Percentiles rank a stretch among this genome's conserved stretches.
Conservation (phyloP, 2,797 vertebrate genomes). For the Helarctos malayanus region DNA sequence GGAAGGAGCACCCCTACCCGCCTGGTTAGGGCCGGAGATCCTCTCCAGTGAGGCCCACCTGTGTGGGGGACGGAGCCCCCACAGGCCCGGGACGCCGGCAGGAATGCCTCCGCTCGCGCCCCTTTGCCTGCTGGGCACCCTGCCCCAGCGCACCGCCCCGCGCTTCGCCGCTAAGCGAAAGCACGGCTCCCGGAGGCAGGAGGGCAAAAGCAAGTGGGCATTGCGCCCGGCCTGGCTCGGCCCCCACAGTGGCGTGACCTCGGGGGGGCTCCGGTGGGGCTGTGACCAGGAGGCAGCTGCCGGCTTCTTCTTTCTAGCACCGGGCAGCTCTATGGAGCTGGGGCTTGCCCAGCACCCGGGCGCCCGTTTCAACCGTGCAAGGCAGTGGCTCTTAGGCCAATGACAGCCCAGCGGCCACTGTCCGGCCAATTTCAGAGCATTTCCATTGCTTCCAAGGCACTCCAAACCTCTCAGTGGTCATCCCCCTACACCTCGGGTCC, state of each 20-base stretch:
- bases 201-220: background rate
- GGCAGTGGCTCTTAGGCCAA: fast-evolving
- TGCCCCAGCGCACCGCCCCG: no score
- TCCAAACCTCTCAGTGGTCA: fast-evolving
- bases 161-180: fast-evolving
- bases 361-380: fast-evolving
- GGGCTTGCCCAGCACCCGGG: fast-evolving
- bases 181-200: background rate
- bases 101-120: fast-evolving
- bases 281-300: fast-evolving
- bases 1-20: fast-evolving
- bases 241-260: fast-evolving
- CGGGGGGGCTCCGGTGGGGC: background rate
- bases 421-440: fast-evolving
- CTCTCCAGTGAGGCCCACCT: background rate
- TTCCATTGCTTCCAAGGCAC: background rate
- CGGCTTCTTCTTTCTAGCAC: no score
- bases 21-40: background rate
- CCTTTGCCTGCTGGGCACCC: background rate
- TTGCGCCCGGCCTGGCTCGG: background rate
- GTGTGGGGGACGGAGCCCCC: background rate
- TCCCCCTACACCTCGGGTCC: fast-evolving
- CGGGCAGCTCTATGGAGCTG: fast-evolving
- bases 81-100: background rate
- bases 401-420: fast-evolving